Base-by-base conservation (phyloP, 2,113 vertebrate genomes). In the Caretta caretta region DNA sequence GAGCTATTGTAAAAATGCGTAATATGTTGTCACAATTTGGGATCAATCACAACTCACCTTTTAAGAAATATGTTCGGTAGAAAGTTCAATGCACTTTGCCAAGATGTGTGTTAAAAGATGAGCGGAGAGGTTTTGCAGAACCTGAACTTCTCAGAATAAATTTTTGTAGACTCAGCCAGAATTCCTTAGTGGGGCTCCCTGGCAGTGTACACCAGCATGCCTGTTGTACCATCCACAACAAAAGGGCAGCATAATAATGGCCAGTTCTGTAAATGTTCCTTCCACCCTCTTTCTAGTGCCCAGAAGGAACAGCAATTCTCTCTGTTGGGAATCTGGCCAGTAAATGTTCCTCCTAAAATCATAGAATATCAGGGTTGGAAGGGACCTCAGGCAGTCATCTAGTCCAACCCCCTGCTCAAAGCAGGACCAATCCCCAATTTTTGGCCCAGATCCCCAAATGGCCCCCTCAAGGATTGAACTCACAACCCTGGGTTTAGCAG, bases 111-210 rank as follows among this genome's bases (percentile, higher is more conserved):
- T 72, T 38, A 13, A 4, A 46, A 65, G 42, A 9, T 48, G 1
- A 35, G 2, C 83, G 85, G 62, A 22, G 90, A 87, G 11, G 3
- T 69, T 90, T 90, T 24, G 3, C 50, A 83, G 42, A 3, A 83
- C 1, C 3, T 3, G 0, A 1, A 0, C 53, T 92, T 92, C 57
- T 27, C 9, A 6, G 1, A 1, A 5, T 2, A 12, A 79, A 0
- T 19, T 13, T 75, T 69, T 80, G 81, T 91, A 86, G 54, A 4
- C 31, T 72, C 7, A 78, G 38, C 24, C 6, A 78, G 75, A 48
- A 78, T 24, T 83, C 13, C 17, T 75, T 5, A 53, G 72, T 83
- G 35, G 75, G 42, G 24, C 11, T 78, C 75, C 12, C 42, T 78
- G 75, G 42, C 22, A 78, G 50, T 90, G 27, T 62, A 17, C 8